These are phyloP conservation scores for Diorhabda elongata DNA, from an alignment of 1,140 invertebrate species.

Conservation along the genomic window DNA sequence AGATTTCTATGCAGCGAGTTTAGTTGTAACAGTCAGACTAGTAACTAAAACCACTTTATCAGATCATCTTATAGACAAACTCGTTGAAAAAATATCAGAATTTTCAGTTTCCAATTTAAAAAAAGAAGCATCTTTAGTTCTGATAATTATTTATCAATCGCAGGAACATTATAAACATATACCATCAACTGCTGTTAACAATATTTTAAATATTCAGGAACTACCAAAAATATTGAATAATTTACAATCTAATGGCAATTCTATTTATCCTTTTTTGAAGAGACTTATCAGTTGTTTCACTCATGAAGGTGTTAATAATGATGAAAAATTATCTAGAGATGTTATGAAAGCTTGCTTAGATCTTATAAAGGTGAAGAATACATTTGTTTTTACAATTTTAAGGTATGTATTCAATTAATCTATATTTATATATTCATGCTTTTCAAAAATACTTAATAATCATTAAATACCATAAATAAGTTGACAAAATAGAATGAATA, in stretches of 20 bases:
- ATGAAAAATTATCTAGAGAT: constrained; percentile 40
- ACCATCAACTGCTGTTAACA: constrained; percentile 50
- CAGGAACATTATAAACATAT: constrained; percentile 51
- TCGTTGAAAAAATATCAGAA: constrained; percentile 60
- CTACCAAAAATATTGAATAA: constrained; percentile 52
- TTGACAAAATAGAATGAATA: too few relatives aligned
- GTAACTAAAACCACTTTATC: constrained; percentile 62
- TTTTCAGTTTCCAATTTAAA: constrained; percentile 51
- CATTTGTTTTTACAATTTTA: constrained; percentile 43
- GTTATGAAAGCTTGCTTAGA: constrained; percentile 53
- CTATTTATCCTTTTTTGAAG: constrained; percentile 53
- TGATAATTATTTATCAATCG: constrained; percentile 59
- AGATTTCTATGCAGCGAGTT: constrained; percentile 70
- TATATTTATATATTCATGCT: neutral
- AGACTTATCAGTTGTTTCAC: constrained; percentile 51
- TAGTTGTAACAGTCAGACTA: constrained; percentile 69
- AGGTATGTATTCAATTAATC: constrained; percentile 31
- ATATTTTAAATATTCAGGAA: constrained; percentile 50
- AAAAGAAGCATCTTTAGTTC: constrained; percentile 55
- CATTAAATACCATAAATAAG: too few relatives aligned
- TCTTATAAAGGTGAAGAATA: constrained; percentile 52
- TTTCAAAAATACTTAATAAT: too few relatives aligned
- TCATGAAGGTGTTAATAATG: constrained; percentile 47
- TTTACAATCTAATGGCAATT: constrained; percentile 50
- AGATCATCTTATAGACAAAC: constrained; percentile 54